Conservation (phyloP, 2,113 vertebrate species). For the Passerina amoena region DNA sequence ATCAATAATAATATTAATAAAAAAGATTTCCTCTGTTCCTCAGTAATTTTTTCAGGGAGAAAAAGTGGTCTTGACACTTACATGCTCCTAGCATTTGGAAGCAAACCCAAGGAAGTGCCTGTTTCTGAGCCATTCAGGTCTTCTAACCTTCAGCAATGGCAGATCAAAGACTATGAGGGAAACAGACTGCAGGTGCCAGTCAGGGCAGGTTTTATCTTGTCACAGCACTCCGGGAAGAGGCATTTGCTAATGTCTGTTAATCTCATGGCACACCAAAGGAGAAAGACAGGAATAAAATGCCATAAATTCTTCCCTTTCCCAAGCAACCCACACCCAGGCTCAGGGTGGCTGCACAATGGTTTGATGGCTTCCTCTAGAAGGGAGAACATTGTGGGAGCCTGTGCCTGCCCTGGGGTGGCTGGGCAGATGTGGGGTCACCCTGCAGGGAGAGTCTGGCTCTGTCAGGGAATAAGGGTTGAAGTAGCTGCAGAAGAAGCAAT, state of each 20-base stretch:
- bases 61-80: not conserved
- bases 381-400: not conserved
- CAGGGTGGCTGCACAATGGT: not conserved
- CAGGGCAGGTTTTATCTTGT: constrained; percentile 53
- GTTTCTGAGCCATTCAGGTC: constrained; percentile 1
- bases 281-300: constrained; percentile 9
- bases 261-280: constrained; percentile 40
- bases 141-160: constrained; percentile 51
- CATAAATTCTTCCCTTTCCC: constrained; percentile 37
- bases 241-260: constrained; percentile 56
- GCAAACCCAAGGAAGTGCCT: not conserved
- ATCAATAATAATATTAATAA: not conserved
- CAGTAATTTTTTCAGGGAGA: not conserved
- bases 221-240: not conserved
- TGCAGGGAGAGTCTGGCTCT: not conserved
- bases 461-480: not conserved
- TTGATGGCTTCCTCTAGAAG: not conserved
- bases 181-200: constrained; percentile 50
- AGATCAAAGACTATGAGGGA: constrained; percentile 50
- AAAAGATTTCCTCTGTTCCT: not conserved
- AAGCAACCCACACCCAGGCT: not conserved
- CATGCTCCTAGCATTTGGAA: not conserved
- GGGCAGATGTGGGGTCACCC: not conserved
- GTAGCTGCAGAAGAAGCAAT: not conserved
- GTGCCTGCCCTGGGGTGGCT: not conserved